phyloP scores from a whole-genome alignment of 2,797 vertebrate genomes.

The Sebastes itinus region DNA sequence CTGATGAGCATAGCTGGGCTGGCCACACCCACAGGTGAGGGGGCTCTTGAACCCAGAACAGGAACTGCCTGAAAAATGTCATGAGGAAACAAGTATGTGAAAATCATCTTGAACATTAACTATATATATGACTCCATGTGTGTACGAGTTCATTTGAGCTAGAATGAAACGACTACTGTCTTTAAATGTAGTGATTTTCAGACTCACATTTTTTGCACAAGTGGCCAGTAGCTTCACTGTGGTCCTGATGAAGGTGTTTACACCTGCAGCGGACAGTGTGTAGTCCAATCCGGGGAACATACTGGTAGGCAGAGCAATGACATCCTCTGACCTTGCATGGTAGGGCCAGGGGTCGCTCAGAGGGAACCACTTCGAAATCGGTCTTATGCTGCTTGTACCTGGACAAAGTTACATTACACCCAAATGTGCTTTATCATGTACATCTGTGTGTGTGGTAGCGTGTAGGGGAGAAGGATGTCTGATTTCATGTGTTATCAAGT shows the following conservation, averaged over 20 bases:
- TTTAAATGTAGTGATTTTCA: background rate
- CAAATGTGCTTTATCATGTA: slow-evolving; percentile 67
- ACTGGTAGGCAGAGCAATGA: slow-evolving; percentile 82
- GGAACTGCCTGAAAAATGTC: slow-evolving; percentile 78
- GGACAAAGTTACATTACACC: background rate
- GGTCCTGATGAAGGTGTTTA: slow-evolving; percentile 88
- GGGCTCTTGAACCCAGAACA: slow-evolving; percentile 88
- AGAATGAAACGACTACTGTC: background rate
- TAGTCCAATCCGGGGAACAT: slow-evolving; percentile 81
- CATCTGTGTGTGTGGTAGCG: background rate
- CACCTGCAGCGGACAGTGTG: slow-evolving; percentile 88
- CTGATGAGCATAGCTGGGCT: slow-evolving; percentile 85
- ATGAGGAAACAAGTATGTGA: background rate
- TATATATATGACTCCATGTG: background rate
- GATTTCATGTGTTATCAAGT: background rate
- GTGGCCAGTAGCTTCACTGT: slow-evolving; percentile 78
- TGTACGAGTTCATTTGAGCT: background rate
- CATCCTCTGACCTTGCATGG: slow-evolving; percentile 85
- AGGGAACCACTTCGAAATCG: slow-evolving; percentile 86
- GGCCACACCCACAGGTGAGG: slow-evolving; percentile 89
- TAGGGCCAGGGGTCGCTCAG: slow-evolving; percentile 81
- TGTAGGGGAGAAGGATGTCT: background rate
- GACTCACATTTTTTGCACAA: slow-evolving; percentile 88
- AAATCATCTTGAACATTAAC: background rate
- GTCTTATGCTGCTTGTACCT: slow-evolving; percentile 95